Evolutionary conservation across 2,888 invertebrate genomes (phyloP), one percentile per base, ranked within the genome.

Genomic region (Cristatella mucedo): DNA sequence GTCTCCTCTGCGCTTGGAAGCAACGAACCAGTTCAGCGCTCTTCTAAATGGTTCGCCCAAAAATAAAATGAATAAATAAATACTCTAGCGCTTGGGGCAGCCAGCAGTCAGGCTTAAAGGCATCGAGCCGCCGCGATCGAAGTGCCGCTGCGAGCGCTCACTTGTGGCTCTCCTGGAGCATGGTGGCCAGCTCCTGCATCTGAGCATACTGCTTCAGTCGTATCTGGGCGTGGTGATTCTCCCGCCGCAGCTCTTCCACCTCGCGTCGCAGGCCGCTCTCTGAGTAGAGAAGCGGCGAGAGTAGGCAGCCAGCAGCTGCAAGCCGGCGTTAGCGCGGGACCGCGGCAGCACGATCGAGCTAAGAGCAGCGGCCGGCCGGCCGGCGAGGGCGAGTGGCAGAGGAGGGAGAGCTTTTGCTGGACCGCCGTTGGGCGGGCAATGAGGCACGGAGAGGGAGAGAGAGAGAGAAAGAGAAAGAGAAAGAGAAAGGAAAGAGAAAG

Each of bases 111-210:
- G n/a, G n/a, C n/a, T n/a, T n/a, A n/a, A n/a, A n/a, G n/a, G n/a
- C n/a, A n/a, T n/a, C n/a, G n/a, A n/a, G n/a, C n/a, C n/a, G n/a
- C n/a, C n/a, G n/a, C n/a, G n/a, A n/a, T n/a, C n/a, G n/a, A n/a
- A n/a, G n/a, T 13, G 36, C n/a, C 16, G 20, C 18, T 18, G 5
- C 16, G 9, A 9, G 4, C 11, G 48, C 56, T 45, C 49, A 63
- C 61, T 57, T 63, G 48, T 64, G 63, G 43, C 61, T 60, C 32
- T 63, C 59, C 38, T 63, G 63, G 30, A 64, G 42, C 62, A 64
- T 63, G 40, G 45, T 43, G 3, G 59, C 53, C 22, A 63, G 40
- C 38, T 61, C 59, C 45, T 61, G 59, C 39, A 61, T 49, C 46
- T 61, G 59, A 30, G 46, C 44, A 33, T 51, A 55, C 43, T 60